These are phyloP conservation scores for Agriopis marginaria DNA, from an alignment of 2,888 invertebrate species.

Conservation along the genomic window DNA sequence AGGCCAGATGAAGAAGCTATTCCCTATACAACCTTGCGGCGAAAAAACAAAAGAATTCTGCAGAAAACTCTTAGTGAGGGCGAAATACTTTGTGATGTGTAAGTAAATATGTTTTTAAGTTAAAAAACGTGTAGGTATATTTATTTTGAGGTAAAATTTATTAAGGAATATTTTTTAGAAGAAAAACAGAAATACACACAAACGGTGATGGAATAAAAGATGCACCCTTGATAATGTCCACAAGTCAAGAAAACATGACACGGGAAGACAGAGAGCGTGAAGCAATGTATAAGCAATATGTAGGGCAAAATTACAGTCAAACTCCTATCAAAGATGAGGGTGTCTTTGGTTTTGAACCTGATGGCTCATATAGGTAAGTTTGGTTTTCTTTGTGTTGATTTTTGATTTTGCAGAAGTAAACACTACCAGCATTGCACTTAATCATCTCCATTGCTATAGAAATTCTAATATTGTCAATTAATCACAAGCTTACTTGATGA, in stretches of 20 bases:
- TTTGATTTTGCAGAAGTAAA: constrained; percentile 2
- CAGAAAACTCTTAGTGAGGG: constrained; percentile 94
- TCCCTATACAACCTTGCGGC: constrained; percentile 84
- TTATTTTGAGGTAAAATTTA: no score
- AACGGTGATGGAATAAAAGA: constrained; percentile 80
- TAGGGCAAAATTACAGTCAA: constrained; percentile 82
- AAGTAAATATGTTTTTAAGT: constrained; percentile 52
- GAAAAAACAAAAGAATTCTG: constrained; percentile 84
- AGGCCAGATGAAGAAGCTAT: constrained; percentile 88
- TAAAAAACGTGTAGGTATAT: no score
- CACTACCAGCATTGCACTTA: constrained; percentile 24
- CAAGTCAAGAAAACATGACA: constrained; percentile 88
- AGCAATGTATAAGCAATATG: constrained; percentile 76
- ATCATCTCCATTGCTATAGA: constrained; percentile 20
- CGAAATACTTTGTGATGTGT: constrained; percentile 89
- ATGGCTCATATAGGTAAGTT: constrained; percentile 81
- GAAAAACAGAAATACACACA: constrained; percentile 78
- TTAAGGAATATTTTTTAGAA: constrained; percentile 55
- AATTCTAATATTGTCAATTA: constrained; percentile 14
- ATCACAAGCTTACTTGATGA: not conserved
- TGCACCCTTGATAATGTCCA: constrained; percentile 83
- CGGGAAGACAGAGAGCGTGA: constrained; percentile 79
- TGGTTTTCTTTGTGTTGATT: not conserved
- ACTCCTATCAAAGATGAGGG: constrained; percentile 87
- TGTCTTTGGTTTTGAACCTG: constrained; percentile 84